phyloP scores from a whole-genome alignment of 2,113 vertebrate species.

The Chinchilla lanigera region DNA sequence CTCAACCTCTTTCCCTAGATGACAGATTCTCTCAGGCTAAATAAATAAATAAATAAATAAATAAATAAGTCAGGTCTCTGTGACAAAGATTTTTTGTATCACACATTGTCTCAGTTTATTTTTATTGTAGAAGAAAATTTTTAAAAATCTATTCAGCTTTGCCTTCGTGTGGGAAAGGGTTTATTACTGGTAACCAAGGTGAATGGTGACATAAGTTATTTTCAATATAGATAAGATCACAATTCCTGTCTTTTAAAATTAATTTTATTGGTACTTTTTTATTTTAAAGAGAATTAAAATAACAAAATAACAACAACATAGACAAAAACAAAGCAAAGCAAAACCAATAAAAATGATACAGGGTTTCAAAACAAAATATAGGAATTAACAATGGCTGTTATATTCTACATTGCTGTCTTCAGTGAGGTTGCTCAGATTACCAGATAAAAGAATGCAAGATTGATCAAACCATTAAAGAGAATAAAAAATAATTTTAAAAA shows the following conservation, averaged over 20 bases:
- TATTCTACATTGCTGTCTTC: too few relatives aligned
- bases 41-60: neutral
- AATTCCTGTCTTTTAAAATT: neutral
- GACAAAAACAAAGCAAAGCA: too few relatives aligned
- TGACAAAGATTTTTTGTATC: neutral
- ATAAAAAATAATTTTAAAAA: too few relatives aligned
- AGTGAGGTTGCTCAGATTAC: too few relatives aligned
- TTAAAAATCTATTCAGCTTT: neutral
- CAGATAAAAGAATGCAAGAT: too few relatives aligned
- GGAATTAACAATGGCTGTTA: too few relatives aligned
- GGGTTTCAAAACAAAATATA: too few relatives aligned
- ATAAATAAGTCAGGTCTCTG: neutral
- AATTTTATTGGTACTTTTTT: neutral
- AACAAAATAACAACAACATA: too few relatives aligned
- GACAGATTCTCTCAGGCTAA: neutral
- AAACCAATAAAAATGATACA: too few relatives aligned
- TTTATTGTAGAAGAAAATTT: neutral
- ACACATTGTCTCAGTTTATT: neutral
- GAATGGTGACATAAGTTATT: neutral
- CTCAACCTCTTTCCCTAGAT: neutral
- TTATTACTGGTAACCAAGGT: neutral
- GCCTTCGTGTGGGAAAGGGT: neutral
- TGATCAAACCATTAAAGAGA: too few relatives aligned
- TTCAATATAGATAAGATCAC: neutral
- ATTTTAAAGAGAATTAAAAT: too few relatives aligned